Evolutionary conservation across 2,797 vertebrate species (phyloP).

Genomic region (Spheniscus humboldti): DNA sequence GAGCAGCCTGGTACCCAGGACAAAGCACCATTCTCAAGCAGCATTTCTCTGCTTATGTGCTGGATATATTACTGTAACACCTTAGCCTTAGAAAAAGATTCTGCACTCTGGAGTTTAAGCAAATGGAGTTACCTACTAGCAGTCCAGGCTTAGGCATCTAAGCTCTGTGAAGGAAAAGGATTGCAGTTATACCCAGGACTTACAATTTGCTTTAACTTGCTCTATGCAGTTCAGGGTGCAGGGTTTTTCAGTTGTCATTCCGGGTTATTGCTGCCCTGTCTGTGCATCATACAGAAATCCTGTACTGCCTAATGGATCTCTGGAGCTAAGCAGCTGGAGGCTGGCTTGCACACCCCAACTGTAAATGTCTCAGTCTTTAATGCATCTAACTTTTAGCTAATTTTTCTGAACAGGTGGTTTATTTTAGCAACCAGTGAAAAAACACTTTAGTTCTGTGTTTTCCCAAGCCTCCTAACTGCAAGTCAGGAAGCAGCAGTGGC

Average conservation of each 20-base stretch:
- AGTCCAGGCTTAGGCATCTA: not conserved
- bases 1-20: not conserved
- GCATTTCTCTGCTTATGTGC: not conserved
- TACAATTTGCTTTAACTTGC: not conserved
- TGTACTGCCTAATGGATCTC: not conserved
- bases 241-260: not conserved
- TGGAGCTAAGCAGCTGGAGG: not conserved
- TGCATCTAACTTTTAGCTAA: not conserved
- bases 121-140: not conserved
- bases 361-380: not conserved
- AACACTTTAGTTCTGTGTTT: accelerated
- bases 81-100: not conserved
- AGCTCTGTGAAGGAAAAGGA: not conserved
- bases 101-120: not conserved
- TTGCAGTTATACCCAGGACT: not conserved
- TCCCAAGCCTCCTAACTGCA: not conserved
- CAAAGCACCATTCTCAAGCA: not conserved
- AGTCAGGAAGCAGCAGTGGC: not conserved
- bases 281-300: not conserved
- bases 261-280: not conserved
- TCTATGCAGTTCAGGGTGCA: not conserved
- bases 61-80: not conserved
- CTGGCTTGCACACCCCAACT: not conserved
- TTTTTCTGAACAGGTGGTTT: not conserved
- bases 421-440: not conserved